Percentiles rank a stretch among this genome's conserved stretches.
Conservation (phyloP, 2,113 vertebrate species). For the Scomber japonicus region DNA sequence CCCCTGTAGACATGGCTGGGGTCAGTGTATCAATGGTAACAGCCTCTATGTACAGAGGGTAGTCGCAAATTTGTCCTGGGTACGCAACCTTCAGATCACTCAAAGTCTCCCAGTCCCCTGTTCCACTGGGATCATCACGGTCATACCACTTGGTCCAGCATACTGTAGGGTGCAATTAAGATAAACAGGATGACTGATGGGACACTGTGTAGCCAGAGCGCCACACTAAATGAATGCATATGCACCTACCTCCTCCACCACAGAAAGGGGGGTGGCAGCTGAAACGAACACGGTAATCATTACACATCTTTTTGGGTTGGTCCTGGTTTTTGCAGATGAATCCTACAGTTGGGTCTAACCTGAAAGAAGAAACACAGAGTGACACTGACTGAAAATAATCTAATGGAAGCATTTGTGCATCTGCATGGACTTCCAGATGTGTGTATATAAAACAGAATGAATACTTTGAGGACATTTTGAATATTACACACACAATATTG, state of each 20-base stretch:
- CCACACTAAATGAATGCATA: neutral
- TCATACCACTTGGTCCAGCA: constrained; percentile 70
- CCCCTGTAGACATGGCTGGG: constrained; percentile 36
- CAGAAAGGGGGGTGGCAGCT: constrained; percentile 57
- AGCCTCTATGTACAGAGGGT: constrained; percentile 41
- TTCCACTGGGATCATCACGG: constrained; percentile 31
- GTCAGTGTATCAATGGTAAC: constrained; percentile 28
- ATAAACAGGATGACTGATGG: neutral
- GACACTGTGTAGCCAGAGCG: neutral
- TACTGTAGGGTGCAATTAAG: constrained; percentile 9
- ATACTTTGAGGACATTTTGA: too few relatives aligned
- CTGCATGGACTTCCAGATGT: too few relatives aligned
- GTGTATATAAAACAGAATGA: neutral
- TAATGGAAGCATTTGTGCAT: neutral
- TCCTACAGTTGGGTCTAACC: constrained; percentile 32
- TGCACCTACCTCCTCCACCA: constrained; percentile 19
- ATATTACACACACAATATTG: too few relatives aligned
- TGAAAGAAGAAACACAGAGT: constrained; percentile 26
- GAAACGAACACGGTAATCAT: constrained; percentile 68
- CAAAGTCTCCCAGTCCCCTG: constrained; percentile 55
- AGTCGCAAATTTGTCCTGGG: constrained; percentile 35
- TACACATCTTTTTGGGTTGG: constrained; percentile 21
- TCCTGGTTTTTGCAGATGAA: constrained; percentile 55
- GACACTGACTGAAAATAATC: neutral
- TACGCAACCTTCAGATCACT: fast-evolving